Evolutionary conservation across 2,797 vertebrate species (phyloP).

Genomic region (Mormyrus hasselquistii): DNA sequence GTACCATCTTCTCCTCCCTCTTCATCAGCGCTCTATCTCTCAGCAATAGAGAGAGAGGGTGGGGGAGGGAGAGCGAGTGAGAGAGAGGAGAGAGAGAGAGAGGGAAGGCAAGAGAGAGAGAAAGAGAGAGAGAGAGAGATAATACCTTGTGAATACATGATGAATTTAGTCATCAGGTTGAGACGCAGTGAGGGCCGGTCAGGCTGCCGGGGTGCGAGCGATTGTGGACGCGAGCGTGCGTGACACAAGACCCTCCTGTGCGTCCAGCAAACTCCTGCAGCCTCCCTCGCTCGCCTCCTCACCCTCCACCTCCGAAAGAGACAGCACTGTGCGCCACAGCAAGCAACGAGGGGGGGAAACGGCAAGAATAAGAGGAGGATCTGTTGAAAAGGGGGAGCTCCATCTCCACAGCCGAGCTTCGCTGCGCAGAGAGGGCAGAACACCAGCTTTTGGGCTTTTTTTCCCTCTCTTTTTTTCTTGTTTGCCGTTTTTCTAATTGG

Average conservation of each 20-base stretch:
- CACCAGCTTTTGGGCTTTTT: neutral
- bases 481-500: constrained; percentile 41
- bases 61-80: constrained; percentile 13
- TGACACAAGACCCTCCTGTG: constrained; percentile 55
- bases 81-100: constrained; percentile 16
- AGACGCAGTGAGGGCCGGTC: constrained; percentile 39
- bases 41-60: neutral
- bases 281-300: constrained; percentile 67
- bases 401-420: constrained; percentile 32
- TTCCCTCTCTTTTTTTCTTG: constrained; percentile 31
- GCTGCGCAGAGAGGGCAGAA: constrained; percentile 5
- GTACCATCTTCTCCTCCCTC: neutral
- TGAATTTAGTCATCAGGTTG: constrained; percentile 59
- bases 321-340: constrained; percentile 27
- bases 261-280: constrained; percentile 64
- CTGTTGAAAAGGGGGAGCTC: constrained; percentile 39
- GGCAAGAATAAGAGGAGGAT: constrained; percentile 60
- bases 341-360: constrained; percentile 26
- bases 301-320: constrained; percentile 57
- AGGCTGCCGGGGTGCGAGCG: constrained; percentile 44
- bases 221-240: constrained; percentile 34
- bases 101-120: constrained; percentile 19
- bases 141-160: constrained; percentile 65
- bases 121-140: constrained; percentile 21
- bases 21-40: constrained; percentile 13